phyloP scores from a whole-genome alignment of 2,797 vertebrate species.

The Acridotheres tristis region DNA sequence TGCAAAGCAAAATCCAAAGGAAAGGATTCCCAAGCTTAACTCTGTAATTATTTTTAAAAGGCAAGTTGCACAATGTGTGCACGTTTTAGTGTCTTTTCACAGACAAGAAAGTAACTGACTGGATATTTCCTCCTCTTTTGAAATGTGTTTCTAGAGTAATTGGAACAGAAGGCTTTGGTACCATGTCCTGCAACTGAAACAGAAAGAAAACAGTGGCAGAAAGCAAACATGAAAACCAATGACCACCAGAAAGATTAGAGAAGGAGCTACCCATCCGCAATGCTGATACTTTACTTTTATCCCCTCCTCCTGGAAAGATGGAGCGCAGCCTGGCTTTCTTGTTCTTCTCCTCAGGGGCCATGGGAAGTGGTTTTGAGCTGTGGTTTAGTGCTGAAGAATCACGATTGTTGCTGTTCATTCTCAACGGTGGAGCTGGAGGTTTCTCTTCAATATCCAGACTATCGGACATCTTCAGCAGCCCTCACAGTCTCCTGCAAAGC shows the following conservation, averaged over 20 bases:
- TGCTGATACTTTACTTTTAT: conserved; percentile 92
- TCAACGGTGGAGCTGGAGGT: conserved; percentile 96
- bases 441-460: conserved; percentile 97
- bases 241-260: neutral
- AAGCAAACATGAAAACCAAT: neutral
- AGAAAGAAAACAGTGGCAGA: neutral
- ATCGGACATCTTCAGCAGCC: conserved; percentile 97
- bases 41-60: neutral
- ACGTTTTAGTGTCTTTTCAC: neutral
- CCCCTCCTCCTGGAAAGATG: conserved; percentile 97
- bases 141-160: conserved; percentile 12
- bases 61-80: neutral
- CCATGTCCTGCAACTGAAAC: neutral
- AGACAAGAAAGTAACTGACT: neutral
- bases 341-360: conserved; percentile 99
- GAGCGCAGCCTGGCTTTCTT: conserved; percentile 98
- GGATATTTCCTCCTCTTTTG: conserved; percentile 25
- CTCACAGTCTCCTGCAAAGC: conserved; percentile 86
- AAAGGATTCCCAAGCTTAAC: neutral
- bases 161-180: conserved; percentile 9
- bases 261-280: neutral
- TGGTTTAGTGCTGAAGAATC: conserved; percentile 95
- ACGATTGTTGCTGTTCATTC: conserved; percentile 99
- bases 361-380: conserved; percentile 96
- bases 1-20: conserved; percentile 9